Base-by-base conservation (phyloP, 1,140 invertebrate species). In the Solenopsis fugax region DNA sequence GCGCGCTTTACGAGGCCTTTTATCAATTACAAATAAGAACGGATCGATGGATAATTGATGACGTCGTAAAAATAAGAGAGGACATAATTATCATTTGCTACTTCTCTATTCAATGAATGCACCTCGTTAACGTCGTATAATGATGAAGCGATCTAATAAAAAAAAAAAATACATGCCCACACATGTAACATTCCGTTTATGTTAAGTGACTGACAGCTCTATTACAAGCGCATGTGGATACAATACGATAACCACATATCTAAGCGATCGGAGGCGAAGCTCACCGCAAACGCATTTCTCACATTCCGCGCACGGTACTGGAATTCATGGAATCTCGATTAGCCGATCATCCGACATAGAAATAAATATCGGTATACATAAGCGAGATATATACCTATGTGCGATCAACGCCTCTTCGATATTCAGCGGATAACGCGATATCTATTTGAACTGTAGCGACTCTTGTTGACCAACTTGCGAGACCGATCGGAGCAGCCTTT, bases 241-340 rank as follows among this genome's bases (percentile, higher is more conserved):
- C 54, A 60, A 60, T 73, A 50, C 54, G 54, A 71, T 81, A 69
- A 81, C 41, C 24, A 60, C 41, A 48, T 58, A 72, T 73, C 78
- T 82, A 82, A 58, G 78, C 24, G 73, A 76, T 81, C 56, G 71
- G 4, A 62, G 37, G 60, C 58, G 24, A 10, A 54, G 77, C 71
- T 45, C 45, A 45, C 58, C 48, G 60, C 71, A 54, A 84, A 69
- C 41, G 87, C 56, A 86, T 88, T 78, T 62, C 87, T 54, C 56
- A 58, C 87, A 69, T 86, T 71, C 82, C 84, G 21, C 24, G 29
- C 56, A 21, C 24, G 67, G 62, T 41, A 48, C 16, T 41, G 87
- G 84, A 80, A 80, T 88, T 45, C n/a, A 6, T 29, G 77, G 84
- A 69, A 88, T 88, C 24, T 69, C 86, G 77, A 88, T 88, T 73